Conservation (phyloP, 2,888 invertebrate species). For the Fabriciana adippe region DNA sequence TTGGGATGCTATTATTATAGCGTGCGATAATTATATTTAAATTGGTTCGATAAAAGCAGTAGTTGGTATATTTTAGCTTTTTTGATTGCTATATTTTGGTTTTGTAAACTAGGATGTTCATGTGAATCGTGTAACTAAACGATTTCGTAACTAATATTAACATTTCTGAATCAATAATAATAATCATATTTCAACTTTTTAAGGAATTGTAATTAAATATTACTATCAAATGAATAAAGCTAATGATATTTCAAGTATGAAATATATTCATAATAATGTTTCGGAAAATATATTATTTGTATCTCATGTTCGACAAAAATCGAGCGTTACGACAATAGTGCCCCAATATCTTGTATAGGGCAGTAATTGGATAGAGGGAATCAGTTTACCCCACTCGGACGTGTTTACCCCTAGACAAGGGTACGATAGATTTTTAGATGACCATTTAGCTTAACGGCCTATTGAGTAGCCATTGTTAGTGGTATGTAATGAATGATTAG, state of each 20-base stretch:
- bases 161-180: too few species aligned
- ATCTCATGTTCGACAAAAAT: slow-evolving; percentile 17
- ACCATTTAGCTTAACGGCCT: slow-evolving; percentile 38
- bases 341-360: slow-evolving; percentile 51
- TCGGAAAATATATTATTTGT: background rate
- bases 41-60: background rate
- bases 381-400: slow-evolving; percentile 79
- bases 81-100: too few species aligned
- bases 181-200: too few species aligned
- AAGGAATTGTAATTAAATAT: too few species aligned
- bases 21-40: slow-evolving; percentile 22
- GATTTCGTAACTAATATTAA: too few species aligned
- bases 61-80: too few species aligned
- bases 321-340: slow-evolving; percentile 48
- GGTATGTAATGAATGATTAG: background rate
- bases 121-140: too few species aligned
- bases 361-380: slow-evolving; percentile 79
- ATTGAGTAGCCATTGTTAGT: slow-evolving; percentile 31
- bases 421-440: slow-evolving; percentile 55
- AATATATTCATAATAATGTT: too few species aligned
- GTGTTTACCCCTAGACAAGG: slow-evolving; percentile 74
- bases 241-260: too few species aligned
- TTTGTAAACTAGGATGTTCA: too few species aligned
- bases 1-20: slow-evolving; percentile 44
- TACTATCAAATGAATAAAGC: too few species aligned